Evolutionary conservation across 2,888 invertebrate genomes (phyloP).

Genomic region (Horisme vitalbata): DNA sequence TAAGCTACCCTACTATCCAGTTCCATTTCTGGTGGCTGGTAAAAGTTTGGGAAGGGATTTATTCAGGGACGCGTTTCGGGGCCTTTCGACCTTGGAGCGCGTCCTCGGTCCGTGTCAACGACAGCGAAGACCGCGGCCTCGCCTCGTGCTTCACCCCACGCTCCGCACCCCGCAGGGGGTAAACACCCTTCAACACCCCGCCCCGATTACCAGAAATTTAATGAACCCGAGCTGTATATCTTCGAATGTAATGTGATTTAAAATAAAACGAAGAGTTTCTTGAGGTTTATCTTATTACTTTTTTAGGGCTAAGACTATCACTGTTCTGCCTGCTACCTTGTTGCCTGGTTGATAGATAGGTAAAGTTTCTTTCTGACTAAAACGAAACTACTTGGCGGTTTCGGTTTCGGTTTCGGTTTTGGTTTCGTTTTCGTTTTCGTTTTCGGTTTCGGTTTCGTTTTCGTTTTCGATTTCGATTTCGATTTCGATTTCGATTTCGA

Average conservation of each 20-base stretch:
- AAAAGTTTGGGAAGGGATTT: slow-evolving; percentile 44
- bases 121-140: slow-evolving; percentile 62
- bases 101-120: slow-evolving; percentile 77
- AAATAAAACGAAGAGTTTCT: slow-evolving; percentile 6
- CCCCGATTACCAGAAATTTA: slow-evolving; percentile 56
- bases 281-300: neutral
- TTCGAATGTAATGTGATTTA: slow-evolving; percentile 3
- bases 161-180: slow-evolving; percentile 32
- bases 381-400: no score
- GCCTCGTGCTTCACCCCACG: slow-evolving; percentile 46
- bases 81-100: slow-evolving; percentile 67
- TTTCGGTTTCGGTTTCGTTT: no score
- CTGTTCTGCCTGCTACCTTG: no score
- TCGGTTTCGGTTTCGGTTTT: no score
- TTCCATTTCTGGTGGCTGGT: slow-evolving; percentile 35
- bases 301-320: no score
- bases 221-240: slow-evolving; percentile 40
- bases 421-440: no score
- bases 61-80: slow-evolving; percentile 49
- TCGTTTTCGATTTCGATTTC: no score
- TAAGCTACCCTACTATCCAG: slow-evolving; percentile 27
- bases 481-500: no score
- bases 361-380: no score
- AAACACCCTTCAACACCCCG: slow-evolving; percentile 34
- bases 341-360: no score